These are phyloP conservation scores for Orthosia cruda DNA, from an alignment of 2,888 invertebrate genomes.

Conservation along the genomic window DNA sequence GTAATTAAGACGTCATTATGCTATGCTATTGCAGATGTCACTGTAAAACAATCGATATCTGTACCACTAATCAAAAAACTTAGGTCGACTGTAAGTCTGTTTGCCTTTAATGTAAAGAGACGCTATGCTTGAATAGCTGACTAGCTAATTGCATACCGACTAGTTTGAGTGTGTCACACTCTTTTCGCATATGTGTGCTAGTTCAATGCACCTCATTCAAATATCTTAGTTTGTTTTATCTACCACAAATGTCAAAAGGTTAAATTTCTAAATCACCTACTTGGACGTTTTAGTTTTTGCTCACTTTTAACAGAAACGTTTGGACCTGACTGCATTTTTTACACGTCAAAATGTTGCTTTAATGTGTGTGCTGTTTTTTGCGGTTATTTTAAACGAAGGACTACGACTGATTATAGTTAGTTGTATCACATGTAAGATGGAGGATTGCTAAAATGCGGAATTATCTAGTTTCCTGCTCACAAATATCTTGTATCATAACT, in stretches of 20 bases:
- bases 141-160: no score
- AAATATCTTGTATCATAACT: background rate
- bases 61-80: no score
- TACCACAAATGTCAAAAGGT: no score
- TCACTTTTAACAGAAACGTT: slow-evolving; percentile 42
- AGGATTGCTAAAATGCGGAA: no score
- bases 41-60: no score
- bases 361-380: slow-evolving; percentile 34
- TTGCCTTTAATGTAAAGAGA: no score
- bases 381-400: background rate
- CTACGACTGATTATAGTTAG: no score
- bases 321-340: slow-evolving; percentile 15
- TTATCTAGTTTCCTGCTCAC: background rate
- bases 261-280: no score
- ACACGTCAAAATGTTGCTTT: slow-evolving; percentile 13
- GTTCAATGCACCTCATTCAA: background rate
- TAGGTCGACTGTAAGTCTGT: background rate
- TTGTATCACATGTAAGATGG: background rate
- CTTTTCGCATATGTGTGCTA: background rate
- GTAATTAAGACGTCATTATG: background rate
- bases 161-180: background rate
- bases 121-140: no score
- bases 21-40: background rate
- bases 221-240: no score
- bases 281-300: no score